Evolutionary conservation across 2,113 vertebrate genomes (phyloP), one percentile per base, ranked within the genome.

Genomic region (Indicator indicator): DNA sequence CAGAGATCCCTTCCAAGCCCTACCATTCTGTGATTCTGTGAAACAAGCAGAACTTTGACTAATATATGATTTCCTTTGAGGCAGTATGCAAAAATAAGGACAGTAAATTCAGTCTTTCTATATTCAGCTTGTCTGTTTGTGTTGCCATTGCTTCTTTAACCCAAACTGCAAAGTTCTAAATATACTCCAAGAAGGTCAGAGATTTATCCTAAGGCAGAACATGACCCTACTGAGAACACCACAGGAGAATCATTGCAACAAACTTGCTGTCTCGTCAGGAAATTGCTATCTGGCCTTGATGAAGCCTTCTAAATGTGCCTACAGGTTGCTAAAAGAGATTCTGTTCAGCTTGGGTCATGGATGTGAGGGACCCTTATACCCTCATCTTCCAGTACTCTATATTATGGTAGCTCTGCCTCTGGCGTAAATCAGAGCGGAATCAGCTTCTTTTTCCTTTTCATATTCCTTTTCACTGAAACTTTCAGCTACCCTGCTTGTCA

Each of bases 1-100:
- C 48, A 50, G 48, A 50, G 21, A 23, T 12, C 48, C 48, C 21
- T 50, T 50, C 48, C 48, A 50, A 50, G 48, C 48, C 20, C 48
- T 23, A 50, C 48, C 48, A 50, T 50, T 50, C 48, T 50, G 48
- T 50, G 21, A 24, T 50, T 50, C 48, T 21, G 24, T 9, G 2
- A 0, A 3, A 3, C 46, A 59, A 59, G 4, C 1, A 0, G 1
- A 12, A 23, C 38, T 59, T 42, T 54, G 14, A 7, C 5, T 38
- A 32, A 17, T 21, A 3, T 42, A 58, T 11, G 0, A n/a, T 76
- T 76, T 73, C 23, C 19, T 86, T 70, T 67, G 44, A 78, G 67
- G 18, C 16, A 58, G 5, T 27, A 13, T 32, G 16, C 28, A 72
- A 93, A 89, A 75, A 48, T 42, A 83, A 81, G 33, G 42, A 62